These are phyloP conservation scores for Gambusia yucatana DNA, from an alignment of 2,797 vertebrate species.

Conservation along the genomic window DNA sequence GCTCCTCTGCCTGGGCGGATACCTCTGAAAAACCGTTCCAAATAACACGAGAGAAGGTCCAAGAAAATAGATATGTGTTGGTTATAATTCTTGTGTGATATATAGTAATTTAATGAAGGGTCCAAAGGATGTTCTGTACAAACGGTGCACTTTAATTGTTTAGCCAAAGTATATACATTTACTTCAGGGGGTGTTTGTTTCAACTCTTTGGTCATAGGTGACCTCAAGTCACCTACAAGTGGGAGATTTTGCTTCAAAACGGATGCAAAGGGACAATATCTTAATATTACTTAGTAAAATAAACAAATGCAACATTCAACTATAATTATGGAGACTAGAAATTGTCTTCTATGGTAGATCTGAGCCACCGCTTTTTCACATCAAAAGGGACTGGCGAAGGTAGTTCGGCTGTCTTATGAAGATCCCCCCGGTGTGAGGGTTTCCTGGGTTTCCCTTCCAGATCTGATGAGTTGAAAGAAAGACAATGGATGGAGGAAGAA, in stretches of 20 bases:
- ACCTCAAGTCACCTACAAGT: neutral
- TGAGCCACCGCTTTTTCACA: neutral
- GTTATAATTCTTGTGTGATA: constrained; percentile 37
- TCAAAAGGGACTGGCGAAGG: neutral
- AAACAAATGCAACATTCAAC: neutral
- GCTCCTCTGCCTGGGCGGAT: constrained; percentile 90
- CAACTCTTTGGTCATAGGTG: constrained; percentile 9
- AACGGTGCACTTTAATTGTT: constrained; percentile 69
- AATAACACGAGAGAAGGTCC: constrained; percentile 8
- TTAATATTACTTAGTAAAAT: constrained; percentile 11
- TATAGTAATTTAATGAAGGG: constrained; percentile 18
- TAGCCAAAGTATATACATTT: constrained; percentile 59
- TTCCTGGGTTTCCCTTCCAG: neutral
- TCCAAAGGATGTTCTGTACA: constrained; percentile 14
- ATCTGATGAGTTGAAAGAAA: neutral
- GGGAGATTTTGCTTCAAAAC: constrained; percentile 5
- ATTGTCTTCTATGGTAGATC: neutral
- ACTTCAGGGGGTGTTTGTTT: constrained; percentile 18
- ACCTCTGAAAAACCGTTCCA: constrained; percentile 77
- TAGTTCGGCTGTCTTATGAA: neutral
- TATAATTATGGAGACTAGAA: neutral
- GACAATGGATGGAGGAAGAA: neutral
- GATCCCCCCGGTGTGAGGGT: neutral
- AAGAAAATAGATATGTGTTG: constrained; percentile 19
- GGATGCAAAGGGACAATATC: constrained; percentile 40